These are phyloP conservation scores for Lacanobia oleracea DNA, from an alignment of 2,888 invertebrate genomes.

Conservation along the genomic window DNA sequence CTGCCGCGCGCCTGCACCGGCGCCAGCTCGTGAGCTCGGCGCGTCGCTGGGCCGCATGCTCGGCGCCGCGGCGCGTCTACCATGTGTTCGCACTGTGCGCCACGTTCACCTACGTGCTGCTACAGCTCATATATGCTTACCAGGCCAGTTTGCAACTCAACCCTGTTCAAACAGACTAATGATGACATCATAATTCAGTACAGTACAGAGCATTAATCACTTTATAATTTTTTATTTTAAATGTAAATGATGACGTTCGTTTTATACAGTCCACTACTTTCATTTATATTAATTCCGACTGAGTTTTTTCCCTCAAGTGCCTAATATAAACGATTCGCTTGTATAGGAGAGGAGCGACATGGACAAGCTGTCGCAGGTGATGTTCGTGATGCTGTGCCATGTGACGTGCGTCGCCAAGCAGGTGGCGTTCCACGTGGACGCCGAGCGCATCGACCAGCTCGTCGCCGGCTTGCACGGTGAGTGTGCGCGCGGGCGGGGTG, in stretches of 20 bases:
- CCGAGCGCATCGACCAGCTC: conserved; percentile 56
- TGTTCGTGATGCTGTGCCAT: conserved; percentile 84
- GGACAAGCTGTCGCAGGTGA: conserved; percentile 79
- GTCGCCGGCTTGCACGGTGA: conserved; percentile 60
- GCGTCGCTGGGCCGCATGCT: conserved; percentile 29
- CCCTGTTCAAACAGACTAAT: neutral
- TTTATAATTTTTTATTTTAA: no score
- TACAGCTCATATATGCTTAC: conserved; percentile 77
- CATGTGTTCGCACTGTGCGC: conserved; percentile 69
- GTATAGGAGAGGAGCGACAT: conserved; percentile 76
- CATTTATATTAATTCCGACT: no score
- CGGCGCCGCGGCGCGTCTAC: conserved; percentile 61
- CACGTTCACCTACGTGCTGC: conserved; percentile 73
- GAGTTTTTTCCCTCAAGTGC: neutral
- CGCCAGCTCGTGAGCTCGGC: conserved; percentile 16
- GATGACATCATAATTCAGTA: neutral
- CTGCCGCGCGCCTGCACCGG: conserved; percentile 54
- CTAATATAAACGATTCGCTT: neutral
- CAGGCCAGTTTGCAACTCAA: conserved; percentile 60
- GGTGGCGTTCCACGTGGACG: conserved; percentile 72
- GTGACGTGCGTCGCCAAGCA: conserved; percentile 82
- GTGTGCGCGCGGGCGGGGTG: neutral
- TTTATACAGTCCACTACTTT: no score
- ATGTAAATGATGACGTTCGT: no score
- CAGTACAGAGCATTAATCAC: no score